These are phyloP conservation scores for Yponomeuta cagnagella DNA, from an alignment of 2,888 invertebrate genomes.

Conservation along the genomic window DNA sequence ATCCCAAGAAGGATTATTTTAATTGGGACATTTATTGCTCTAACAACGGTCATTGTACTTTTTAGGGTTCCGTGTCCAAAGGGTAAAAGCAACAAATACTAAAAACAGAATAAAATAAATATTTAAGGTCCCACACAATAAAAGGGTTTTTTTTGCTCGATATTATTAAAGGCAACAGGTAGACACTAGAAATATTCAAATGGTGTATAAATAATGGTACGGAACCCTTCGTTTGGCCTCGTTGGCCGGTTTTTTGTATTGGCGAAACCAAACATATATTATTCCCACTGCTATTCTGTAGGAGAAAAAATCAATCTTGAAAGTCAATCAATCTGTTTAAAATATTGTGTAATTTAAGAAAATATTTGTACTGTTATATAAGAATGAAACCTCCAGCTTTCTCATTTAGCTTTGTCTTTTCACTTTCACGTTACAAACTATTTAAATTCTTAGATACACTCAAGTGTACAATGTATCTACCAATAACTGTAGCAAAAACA, in stretches of 20 bases:
- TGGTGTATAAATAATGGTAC: too few relatives aligned
- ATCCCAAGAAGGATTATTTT: neutral
- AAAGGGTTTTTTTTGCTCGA: too few relatives aligned
- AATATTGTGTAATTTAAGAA: neutral
- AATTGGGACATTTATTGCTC: neutral
- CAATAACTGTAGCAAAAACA: neutral
- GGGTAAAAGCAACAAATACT: too few relatives aligned
- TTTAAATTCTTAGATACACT: neutral
- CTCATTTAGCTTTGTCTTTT: neutral
- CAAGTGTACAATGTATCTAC: neutral
- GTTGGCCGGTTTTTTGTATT: neutral
- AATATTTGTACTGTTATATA: too few relatives aligned
- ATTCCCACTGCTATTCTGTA: neutral
- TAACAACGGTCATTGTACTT: neutral
- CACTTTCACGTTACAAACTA: neutral
- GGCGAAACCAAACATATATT: neutral
- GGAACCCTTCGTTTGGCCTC: too few relatives aligned
- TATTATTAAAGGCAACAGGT: too few relatives aligned
- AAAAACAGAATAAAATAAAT: too few relatives aligned
- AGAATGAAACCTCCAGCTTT: too few relatives aligned
- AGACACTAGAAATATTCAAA: too few relatives aligned
- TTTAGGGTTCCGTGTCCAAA: neutral
- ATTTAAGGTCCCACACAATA: too few relatives aligned
- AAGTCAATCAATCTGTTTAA: neutral
- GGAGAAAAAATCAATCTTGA: neutral